phyloP scores from a whole-genome alignment of 2,113 vertebrate species.

The Labeo catla region DNA sequence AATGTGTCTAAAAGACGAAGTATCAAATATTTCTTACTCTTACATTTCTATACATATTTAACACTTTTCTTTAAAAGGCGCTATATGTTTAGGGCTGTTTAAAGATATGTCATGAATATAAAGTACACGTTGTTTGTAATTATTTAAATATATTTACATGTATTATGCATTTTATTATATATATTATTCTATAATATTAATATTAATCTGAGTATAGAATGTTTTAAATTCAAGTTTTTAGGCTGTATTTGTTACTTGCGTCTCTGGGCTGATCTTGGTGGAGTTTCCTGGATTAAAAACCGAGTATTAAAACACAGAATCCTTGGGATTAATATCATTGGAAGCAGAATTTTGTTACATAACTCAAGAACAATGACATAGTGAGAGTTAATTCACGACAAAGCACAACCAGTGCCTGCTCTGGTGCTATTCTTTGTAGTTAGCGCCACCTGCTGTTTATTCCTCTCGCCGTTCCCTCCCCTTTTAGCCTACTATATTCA shows the following conservation, averaged over 20 bases:
- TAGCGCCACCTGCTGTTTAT: constrained; percentile 11
- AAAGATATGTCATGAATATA: neutral
- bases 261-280: neutral
- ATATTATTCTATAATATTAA: no score
- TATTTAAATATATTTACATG: neutral
- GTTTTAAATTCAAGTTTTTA: neutral
- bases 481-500: neutral
- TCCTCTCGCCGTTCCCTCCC: neutral
- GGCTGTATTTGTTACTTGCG: neutral
- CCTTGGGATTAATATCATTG: neutral
- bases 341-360: neutral
- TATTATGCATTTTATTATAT: neutral
- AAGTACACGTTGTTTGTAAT: neutral
- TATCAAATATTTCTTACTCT: neutral
- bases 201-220: neutral
- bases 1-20: neutral
- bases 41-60: neutral
- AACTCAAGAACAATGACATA: neutral
- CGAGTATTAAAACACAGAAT: neutral
- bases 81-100: neutral
- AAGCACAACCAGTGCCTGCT: constrained; percentile 62
- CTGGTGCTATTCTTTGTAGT: constrained; percentile 51
- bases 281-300: neutral
- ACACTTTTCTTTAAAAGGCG: neutral
- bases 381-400: neutral